Conservation (phyloP, 2,113 vertebrate genomes). For the Parus major region DNA sequence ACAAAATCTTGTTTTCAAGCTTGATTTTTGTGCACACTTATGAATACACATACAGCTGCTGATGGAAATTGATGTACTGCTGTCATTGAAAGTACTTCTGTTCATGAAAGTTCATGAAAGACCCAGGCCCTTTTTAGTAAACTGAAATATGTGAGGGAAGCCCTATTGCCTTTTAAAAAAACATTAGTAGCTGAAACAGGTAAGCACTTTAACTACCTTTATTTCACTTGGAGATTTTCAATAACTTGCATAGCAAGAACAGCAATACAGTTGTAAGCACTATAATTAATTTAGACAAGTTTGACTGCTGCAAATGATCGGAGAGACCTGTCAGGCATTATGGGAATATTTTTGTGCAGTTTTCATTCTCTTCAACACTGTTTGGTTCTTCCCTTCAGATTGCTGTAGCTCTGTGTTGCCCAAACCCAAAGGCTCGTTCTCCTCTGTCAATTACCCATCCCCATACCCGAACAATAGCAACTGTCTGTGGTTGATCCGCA, state of each 20-base stretch:
- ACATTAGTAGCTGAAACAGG: background rate
- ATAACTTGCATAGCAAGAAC: background rate
- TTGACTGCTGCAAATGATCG: background rate
- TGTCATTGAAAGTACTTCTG: background rate
- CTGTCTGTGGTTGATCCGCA: conserved; percentile 66
- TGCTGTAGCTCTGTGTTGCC: conserved; percentile 59
- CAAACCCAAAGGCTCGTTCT: conserved; percentile 39
- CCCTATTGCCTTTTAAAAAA: background rate
- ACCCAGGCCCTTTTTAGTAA: background rate
- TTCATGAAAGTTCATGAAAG: background rate
- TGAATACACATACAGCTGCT: background rate
- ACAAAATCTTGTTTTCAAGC: background rate
- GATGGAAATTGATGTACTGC: background rate
- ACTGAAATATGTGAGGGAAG: background rate
- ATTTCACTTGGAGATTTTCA: background rate
- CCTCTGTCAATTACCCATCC: conserved; percentile 51
- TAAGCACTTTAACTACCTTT: background rate
- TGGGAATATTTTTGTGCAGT: background rate
- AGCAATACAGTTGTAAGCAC: background rate
- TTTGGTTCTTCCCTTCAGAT: conserved; percentile 49
- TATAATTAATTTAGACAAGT: background rate
- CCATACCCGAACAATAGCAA: conserved; percentile 44
- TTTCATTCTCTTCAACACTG: background rate
- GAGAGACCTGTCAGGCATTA: background rate
- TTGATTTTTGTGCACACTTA: background rate